Conservation (phyloP, 2,797 vertebrate genomes). For the Alfaro cultratus region DNA sequence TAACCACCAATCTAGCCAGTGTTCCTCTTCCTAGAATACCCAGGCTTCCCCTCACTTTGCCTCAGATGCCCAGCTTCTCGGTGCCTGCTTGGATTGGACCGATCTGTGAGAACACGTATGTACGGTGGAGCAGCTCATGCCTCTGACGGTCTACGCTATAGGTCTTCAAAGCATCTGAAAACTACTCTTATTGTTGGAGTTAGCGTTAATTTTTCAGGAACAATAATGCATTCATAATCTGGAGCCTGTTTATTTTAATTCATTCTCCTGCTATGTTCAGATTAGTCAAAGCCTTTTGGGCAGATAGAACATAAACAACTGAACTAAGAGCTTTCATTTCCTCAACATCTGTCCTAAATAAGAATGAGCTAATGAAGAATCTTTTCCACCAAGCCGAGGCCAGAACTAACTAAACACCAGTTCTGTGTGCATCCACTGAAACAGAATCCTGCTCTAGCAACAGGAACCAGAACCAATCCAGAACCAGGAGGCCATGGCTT, state of each 20-base stretch:
- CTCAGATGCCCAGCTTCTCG: conserved; percentile 95
- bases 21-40: conserved; percentile 97
- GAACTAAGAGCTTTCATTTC: too few species aligned
- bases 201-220: neutral
- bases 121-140: conserved; percentile 65
- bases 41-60: conserved; percentile 94
- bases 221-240: neutral
- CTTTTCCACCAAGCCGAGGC: neutral
- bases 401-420: neutral
- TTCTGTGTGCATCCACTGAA: neutral
- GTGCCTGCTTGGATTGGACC: conserved; percentile 95
- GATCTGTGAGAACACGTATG: conserved; percentile 95
- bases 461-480: neutral
- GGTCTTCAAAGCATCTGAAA: conserved; percentile 11
- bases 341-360: neutral
- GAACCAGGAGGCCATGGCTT: neutral
- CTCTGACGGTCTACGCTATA: neutral
- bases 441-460: neutral
- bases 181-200: neutral
- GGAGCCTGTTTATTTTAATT: neutral
- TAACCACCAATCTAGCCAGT: conserved; percentile 96
- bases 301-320: neutral
- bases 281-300: neutral
- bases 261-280: neutral
- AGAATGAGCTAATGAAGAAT: neutral